Evolutionary conservation across 2,797 vertebrate genomes (phyloP).

Genomic region (Microcaecilia unicolor): DNA sequence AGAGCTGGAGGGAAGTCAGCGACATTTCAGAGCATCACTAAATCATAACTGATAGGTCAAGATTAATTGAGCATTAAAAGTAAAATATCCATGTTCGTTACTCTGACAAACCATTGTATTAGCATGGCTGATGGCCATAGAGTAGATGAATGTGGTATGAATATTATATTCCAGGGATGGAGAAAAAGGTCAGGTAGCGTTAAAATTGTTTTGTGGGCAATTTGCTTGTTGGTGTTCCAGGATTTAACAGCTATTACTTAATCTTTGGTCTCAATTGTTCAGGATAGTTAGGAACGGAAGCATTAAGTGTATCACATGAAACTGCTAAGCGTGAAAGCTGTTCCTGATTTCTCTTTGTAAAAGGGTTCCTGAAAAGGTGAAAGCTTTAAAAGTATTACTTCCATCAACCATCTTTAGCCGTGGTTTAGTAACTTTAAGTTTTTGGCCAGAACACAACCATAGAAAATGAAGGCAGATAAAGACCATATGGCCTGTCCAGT

Average conservation of each 20-base stretch:
- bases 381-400: too few relatives aligned
- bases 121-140: background rate
- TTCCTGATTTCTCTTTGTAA: too few relatives aligned
- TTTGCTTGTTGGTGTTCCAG: accelerated
- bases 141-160: accelerated
- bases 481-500: too few relatives aligned
- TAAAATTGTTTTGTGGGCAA: slow-evolving; percentile 4
- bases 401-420: too few relatives aligned
- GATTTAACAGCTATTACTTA: background rate
- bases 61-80: background rate
- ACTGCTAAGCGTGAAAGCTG: too few relatives aligned
- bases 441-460: too few relatives aligned
- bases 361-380: too few relatives aligned
- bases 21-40: background rate
- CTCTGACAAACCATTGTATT: background rate
- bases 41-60: background rate
- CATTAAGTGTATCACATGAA: too few relatives aligned
- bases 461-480: too few relatives aligned
- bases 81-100: background rate
- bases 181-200: background rate
- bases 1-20: slow-evolving; percentile 1
- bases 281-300: too few relatives aligned
- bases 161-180: background rate
- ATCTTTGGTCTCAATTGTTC: too few relatives aligned
- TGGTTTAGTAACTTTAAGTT: too few relatives aligned